phyloP scores from a whole-genome alignment of 2,888 invertebrate species.

The Desoria tigrina region DNA sequence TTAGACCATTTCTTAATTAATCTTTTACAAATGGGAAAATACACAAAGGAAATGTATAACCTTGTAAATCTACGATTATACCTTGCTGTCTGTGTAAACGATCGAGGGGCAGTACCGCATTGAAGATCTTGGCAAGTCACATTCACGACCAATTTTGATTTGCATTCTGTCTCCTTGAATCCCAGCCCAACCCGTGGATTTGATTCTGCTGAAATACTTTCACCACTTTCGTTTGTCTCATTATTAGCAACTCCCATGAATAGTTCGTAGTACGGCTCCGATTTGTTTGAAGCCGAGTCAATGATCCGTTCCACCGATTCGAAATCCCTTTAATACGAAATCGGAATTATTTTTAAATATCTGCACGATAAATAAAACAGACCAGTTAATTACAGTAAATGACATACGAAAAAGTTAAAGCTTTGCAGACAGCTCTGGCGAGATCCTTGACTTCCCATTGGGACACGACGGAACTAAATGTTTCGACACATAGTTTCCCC shows the following conservation, averaged over 20 bases:
- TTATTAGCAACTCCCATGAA: constrained; percentile 35
- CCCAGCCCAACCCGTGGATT: constrained; percentile 64
- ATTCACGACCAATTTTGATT: constrained; percentile 66
- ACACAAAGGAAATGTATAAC: constrained; percentile 30
- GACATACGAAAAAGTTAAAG: constrained; percentile 73
- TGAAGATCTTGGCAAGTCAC: constrained; percentile 70
- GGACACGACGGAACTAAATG: constrained; percentile 65
- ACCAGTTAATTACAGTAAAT: neutral
- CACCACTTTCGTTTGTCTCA: constrained; percentile 26
- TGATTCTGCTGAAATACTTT: constrained; percentile 40
- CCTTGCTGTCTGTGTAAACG: constrained; percentile 51
- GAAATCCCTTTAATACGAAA: constrained; percentile 41
- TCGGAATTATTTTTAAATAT: too few species aligned
- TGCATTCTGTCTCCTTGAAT: constrained; percentile 63
- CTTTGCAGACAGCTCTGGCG: constrained; percentile 73
- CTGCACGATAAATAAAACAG: too few species aligned
- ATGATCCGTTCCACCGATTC: constrained; percentile 49
- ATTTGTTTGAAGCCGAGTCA: constrained; percentile 32
- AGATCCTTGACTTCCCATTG: constrained; percentile 69
- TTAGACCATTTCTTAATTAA: neutral
- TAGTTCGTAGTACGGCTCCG: constrained; percentile 50
- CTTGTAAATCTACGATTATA: constrained; percentile 44
- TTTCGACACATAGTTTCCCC: constrained; percentile 75
- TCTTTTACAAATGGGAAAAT: too few species aligned
- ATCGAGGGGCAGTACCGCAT: constrained; percentile 61